phyloP scores from a whole-genome alignment of 1,140 invertebrate species.

The Parasteatoda tepidariorum region DNA sequence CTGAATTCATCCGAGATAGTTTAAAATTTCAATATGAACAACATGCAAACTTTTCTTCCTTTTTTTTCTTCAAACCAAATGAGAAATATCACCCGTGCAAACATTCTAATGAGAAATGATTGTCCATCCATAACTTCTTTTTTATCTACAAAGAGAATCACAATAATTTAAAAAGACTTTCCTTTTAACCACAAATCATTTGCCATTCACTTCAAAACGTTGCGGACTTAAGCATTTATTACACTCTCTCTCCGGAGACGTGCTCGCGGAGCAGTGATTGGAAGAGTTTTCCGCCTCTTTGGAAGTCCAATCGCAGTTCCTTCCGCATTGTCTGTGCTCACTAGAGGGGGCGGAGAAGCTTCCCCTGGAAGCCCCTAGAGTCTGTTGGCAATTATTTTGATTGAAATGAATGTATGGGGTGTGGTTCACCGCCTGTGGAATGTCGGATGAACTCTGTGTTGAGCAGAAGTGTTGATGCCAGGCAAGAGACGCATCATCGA shows the following conservation, averaged over 20 bases:
- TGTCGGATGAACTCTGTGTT: constrained; percentile 40
- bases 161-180: neutral
- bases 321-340: neutral
- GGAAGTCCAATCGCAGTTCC: neutral
- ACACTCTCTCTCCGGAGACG: neutral
- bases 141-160: neutral
- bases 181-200: neutral
- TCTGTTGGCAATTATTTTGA: neutral
- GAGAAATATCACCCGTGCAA: constrained; percentile 56
- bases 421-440: neutral
- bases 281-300: neutral
- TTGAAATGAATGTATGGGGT: neutral
- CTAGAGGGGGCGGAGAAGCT: neutral
- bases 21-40: too few species aligned
- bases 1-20: too few species aligned
- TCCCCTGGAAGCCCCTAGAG: neutral
- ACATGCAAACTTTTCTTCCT: too few species aligned
- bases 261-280: neutral
- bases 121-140: constrained; percentile 21
- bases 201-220: neutral
- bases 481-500: constrained; percentile 20
- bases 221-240: neutral
- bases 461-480: constrained; percentile 33
- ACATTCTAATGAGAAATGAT: constrained; percentile 41
- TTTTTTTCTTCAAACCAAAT: too few species aligned